Conservation (phyloP, 2,888 invertebrate species). For the Pterostichus niger region DNA sequence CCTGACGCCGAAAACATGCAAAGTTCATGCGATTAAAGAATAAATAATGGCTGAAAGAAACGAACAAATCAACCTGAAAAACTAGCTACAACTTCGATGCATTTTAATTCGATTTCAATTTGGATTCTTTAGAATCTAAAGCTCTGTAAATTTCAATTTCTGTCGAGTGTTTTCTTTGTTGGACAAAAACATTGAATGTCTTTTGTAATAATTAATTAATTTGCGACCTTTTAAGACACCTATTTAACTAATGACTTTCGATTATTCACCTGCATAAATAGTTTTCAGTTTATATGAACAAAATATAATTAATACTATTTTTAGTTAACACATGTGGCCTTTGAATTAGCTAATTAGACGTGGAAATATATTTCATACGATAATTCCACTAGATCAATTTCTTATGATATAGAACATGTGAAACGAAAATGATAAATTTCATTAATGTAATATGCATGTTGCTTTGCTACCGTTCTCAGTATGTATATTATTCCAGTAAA, state of each 20-base stretch:
- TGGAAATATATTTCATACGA: slow-evolving; percentile 1
- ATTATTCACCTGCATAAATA: slow-evolving; percentile 12
- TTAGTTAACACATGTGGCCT: slow-evolving; percentile 38
- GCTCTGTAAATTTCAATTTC: slow-evolving; percentile 5
- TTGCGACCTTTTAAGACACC: slow-evolving; percentile 20
- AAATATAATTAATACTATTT: slow-evolving; percentile 38
- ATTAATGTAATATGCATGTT: no score
- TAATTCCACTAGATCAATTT: no score
- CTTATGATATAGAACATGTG: no score
- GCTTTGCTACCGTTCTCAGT: no score
- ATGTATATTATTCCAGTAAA: no score
- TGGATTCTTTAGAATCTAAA: neutral
- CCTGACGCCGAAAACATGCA: neutral
- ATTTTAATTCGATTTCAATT: slow-evolving; percentile 14
- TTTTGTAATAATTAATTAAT: slow-evolving; percentile 12
- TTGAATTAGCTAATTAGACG: slow-evolving; percentile 42
- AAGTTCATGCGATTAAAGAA: neutral
- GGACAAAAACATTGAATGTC: neutral
- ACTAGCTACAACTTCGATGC: neutral
- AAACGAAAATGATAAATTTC: no score
- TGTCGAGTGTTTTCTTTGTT: neutral
- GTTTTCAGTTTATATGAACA: neutral
- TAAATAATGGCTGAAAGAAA: slow-evolving; percentile 4
- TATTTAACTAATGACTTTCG: slow-evolving; percentile 37
- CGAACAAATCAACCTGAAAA: neutral